These are phyloP conservation scores for Antheraea pernyi DNA, from an alignment of 1,140 invertebrate genomes.

Conservation along the genomic window DNA sequence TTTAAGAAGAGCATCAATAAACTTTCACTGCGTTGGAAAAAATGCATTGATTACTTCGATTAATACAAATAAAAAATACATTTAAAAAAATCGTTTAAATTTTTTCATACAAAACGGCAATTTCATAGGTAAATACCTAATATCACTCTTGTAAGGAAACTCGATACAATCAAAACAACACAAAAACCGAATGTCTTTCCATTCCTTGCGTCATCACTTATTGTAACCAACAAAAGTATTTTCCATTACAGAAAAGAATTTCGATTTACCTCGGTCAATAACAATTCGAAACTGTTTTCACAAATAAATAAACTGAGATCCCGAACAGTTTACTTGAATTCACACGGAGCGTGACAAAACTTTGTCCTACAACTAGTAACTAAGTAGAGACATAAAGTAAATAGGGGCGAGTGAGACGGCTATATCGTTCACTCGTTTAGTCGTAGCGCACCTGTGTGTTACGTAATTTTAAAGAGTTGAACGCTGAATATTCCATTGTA, in stretches of 20 bases:
- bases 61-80: no score
- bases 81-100: no score
- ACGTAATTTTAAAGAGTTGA: neutral
- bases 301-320: constrained; percentile 3
- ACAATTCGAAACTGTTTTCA: neutral
- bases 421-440: neutral
- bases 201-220: neutral
- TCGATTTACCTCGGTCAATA: constrained; percentile 4
- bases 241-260: neutral
- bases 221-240: neutral
- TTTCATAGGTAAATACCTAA: no score
- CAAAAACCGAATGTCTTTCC: neutral
- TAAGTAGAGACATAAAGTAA: neutral
- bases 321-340: neutral
- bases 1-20: no score
- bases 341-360: neutral
- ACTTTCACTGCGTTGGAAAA: no score
- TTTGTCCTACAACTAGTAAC: constrained; percentile 2
- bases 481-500: neutral
- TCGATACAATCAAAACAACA: no score
- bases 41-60: no score
- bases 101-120: no score
- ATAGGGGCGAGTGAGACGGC: neutral
- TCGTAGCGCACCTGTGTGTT: neutral
- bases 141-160: no score